phyloP scores from a whole-genome alignment of 2,888 invertebrate species.

The Noctua pronuba region DNA sequence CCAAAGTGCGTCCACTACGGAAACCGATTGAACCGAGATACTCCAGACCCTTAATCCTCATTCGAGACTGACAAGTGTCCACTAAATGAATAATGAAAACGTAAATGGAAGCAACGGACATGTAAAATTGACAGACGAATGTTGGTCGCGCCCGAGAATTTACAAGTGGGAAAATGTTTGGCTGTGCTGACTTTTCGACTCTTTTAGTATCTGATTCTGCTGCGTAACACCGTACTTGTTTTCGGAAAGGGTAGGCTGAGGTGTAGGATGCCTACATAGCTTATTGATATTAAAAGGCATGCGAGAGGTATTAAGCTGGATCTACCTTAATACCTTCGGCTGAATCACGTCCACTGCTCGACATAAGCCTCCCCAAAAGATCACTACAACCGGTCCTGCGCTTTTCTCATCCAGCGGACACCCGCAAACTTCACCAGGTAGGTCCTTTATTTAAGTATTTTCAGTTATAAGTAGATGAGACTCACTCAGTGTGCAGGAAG shows the following conservation, averaged over 20 bases:
- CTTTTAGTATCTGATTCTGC: not conserved
- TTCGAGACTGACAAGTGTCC: constrained; percentile 18
- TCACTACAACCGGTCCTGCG: not conserved
- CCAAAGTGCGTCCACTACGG: not conserved
- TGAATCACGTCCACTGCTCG: not conserved
- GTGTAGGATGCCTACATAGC: not conserved
- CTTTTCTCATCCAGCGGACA: not conserved
- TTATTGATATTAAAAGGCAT: too few relatives aligned
- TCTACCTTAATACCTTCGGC: not conserved
- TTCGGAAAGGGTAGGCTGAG: not conserved
- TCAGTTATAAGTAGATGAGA: too few relatives aligned
- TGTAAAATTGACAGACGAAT: constrained; percentile 29
- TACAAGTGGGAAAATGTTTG: not conserved
- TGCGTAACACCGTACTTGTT: not conserved
- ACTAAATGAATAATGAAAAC: constrained; percentile 46
- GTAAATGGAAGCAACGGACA: constrained; percentile 37
- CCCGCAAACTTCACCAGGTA: too few relatives aligned
- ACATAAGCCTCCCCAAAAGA: not conserved
- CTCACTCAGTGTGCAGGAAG: too few relatives aligned
- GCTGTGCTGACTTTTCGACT: not conserved
- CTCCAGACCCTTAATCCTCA: not conserved
- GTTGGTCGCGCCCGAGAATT: constrained; percentile 12
- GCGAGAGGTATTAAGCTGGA: too few relatives aligned
- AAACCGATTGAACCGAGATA: not conserved
- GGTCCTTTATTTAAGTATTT: too few relatives aligned